phyloP scores from a whole-genome alignment of 2,888 invertebrate species.

The Drosophila nr. fundita region DNA sequence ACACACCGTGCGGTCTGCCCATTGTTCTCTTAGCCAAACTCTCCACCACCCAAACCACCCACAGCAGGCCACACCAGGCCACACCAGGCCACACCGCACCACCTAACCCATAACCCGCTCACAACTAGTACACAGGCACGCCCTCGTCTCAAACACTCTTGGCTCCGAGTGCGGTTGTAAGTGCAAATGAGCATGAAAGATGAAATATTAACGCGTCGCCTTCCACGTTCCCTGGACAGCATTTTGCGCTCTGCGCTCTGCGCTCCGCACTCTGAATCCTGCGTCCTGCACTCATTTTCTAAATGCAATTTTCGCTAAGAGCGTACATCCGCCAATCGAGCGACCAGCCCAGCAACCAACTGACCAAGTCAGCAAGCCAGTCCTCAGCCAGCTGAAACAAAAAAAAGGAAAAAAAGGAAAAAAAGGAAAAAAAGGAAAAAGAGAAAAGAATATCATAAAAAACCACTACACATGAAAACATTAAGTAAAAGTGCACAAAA shows the following conservation, averaged over 20 bases:
- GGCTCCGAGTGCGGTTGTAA: slow-evolving; percentile 44
- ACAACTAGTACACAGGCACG: not conserved
- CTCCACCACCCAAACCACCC: not conserved
- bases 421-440: not conserved
- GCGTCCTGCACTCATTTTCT: slow-evolving; percentile 59
- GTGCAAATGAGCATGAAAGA: slow-evolving; percentile 80
- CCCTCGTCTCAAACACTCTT: slow-evolving; percentile 4
- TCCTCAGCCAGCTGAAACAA: not conserved
- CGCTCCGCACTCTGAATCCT: slow-evolving; percentile 29
- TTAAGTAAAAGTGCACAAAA: slow-evolving; percentile 8
- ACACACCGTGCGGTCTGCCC: slow-evolving; percentile 46
- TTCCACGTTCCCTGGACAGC: slow-evolving; percentile 32
- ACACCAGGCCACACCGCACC: not conserved
- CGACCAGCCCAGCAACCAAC: slow-evolving; percentile 36
- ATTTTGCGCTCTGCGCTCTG: slow-evolving; percentile 2
- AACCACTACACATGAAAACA: slow-evolving; percentile 4
- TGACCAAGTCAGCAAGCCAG: slow-evolving; percentile 60
- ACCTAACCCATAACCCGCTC: not conserved
- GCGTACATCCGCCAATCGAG: slow-evolving; percentile 59
- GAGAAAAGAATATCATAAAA: not conserved
- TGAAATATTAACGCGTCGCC: slow-evolving; percentile 80
- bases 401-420: not conserved
- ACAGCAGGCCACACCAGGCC: not conserved
- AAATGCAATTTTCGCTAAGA: slow-evolving; percentile 74
- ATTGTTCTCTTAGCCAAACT: slow-evolving; percentile 40